Evolutionary conservation across 53 echinoderm and acorn worm genomes (phyloP), one percentile per base, ranked within the genome.

Genomic region (Arbacia lixula): DNA sequence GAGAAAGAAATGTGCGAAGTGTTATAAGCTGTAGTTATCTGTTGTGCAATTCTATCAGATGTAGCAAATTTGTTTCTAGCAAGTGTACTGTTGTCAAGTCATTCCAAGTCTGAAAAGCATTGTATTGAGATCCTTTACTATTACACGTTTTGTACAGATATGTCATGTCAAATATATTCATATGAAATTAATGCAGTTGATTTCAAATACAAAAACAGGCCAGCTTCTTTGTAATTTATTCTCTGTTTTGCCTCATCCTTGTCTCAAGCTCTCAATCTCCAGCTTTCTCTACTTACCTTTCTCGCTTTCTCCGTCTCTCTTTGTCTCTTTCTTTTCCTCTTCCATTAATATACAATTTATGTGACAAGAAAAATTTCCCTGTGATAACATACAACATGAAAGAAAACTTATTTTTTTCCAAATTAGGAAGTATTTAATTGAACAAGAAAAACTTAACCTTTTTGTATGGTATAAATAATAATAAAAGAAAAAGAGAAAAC

Each of bases 391-490:
- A 3, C 8, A 53, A 53, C 32, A 74, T 6, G 16, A 74, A 20
- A 51, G n/a, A 74, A 51, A 29, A 51, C 51, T 30, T 46, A 0
- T 29, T 8, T 3, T 9, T 60, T 77, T 77, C 78, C 78, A 77
- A 77, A 77, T 77, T 77, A 77, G 78, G 78, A 77, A 77, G 78
- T 77, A 77, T 77, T 77, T 77, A 57, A 58, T 77, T 77, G 78
- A 58, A 77, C 78, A 58, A 77, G 78, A 77, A 58, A 76, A 77
- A 77, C 78, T 36, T 77, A 58, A 77, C 78, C 33, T 56, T 77
- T 56, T 77, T 56, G 26, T 77, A 77, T 52, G 53, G 58, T 77
- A 77, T 77, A 77, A 77, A 77, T 77, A 77, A 77, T 77, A 56
- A 43, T 52, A 53, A 74, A 74, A 74, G 74, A 53, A 74, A 14